phyloP scores from a whole-genome alignment of 2,113 vertebrate species.

The Rhinopomastus cyanomelas region DNA sequence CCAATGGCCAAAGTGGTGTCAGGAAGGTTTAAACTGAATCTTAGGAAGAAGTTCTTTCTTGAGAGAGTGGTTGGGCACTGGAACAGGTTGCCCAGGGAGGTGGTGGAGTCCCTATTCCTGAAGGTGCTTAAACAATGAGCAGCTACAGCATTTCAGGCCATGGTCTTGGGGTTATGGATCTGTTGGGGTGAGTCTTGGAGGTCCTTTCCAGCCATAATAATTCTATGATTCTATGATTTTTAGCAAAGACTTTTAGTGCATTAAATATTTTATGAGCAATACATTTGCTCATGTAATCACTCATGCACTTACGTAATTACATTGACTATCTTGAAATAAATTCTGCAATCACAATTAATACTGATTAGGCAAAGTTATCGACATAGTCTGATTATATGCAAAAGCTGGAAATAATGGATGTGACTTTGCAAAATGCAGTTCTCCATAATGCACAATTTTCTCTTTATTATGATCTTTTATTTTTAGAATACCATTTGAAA shows the following conservation, averaged over 20 bases:
- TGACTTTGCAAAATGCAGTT: not conserved
- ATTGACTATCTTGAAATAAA: not conserved
- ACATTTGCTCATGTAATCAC: not conserved
- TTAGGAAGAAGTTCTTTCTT: no score
- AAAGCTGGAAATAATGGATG: not conserved
- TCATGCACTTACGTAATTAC: not conserved
- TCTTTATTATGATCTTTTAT: not conserved
- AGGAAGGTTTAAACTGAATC: no score
- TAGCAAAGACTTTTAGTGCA: not conserved
- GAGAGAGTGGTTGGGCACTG: no score
- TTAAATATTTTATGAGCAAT: constrained; percentile 4
- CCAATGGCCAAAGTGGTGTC: no score
- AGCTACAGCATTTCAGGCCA: no score
- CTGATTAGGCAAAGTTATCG: not conserved
- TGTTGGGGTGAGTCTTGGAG: no score
- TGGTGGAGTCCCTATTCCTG: no score
- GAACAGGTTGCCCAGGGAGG: no score
- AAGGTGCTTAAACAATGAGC: no score
- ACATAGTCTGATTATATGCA: not conserved
- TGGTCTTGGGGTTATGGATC: no score
- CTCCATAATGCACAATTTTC: not conserved
- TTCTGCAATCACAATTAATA: not conserved
- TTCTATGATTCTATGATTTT: no score
- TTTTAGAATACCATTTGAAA: not conserved
- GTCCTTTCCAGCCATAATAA: no score